These are phyloP conservation scores for Andrena dorsata DNA, from an alignment of 2,888 invertebrate species.

Conservation along the genomic window DNA sequence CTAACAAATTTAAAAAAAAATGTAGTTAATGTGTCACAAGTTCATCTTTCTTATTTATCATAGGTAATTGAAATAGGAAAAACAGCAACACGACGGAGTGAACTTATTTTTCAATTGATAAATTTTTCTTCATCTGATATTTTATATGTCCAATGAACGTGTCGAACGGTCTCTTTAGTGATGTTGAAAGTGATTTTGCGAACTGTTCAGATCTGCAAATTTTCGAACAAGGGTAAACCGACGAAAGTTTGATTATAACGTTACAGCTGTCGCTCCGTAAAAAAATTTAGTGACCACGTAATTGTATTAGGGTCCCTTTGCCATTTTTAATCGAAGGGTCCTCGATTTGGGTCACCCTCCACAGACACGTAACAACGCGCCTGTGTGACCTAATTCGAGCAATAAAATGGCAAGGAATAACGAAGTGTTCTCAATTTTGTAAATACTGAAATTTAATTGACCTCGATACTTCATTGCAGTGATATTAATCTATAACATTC, in stretches of 20 bases:
- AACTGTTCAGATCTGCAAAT: background rate
- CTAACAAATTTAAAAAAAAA: too few species aligned
- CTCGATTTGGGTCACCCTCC: slow-evolving; percentile 1
- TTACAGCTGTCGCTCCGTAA: background rate
- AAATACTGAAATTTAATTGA: too few species aligned
- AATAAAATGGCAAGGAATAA: background rate
- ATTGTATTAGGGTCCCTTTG: slow-evolving; percentile 16
- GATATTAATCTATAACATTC: too few species aligned
- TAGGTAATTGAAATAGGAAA: too few species aligned
- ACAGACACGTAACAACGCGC: background rate
- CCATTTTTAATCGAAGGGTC: slow-evolving; percentile 21
- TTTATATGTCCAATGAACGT: too few species aligned
- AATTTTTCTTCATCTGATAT: too few species aligned
- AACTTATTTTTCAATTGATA: too few species aligned
- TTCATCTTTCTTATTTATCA: too few species aligned
- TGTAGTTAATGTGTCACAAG: too few species aligned
- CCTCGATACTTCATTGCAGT: too few species aligned
- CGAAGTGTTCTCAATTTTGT: background rate
- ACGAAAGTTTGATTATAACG: slow-evolving; percentile 8
- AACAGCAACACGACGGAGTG: too few species aligned
- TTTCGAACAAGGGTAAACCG: background rate
- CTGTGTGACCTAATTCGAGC: background rate
- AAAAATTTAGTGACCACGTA: slow-evolving; percentile 31
- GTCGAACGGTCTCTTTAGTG: background rate
- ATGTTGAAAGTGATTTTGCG: background rate